A percentile compares a stretch with the other conserved stretches of the same genome.
Conservation (phyloP, 1,140 invertebrate genomes). For the Brachionus plicatilis region DNA sequence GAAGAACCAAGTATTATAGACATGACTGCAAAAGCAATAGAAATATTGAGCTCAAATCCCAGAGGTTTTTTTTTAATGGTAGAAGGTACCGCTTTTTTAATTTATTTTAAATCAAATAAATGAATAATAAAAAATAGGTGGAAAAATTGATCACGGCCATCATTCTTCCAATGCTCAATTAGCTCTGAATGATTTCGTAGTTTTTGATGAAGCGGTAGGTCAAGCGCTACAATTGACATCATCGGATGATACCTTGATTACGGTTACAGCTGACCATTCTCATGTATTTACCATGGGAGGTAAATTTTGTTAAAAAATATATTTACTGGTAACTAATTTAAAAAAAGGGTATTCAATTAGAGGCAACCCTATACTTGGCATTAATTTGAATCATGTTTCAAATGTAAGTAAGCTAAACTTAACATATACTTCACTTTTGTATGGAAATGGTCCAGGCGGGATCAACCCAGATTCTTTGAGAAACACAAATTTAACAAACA, state of each 20-base stretch:
- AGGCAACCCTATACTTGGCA: slow-evolving; percentile 44
- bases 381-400: neutral
- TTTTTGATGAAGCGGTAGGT: slow-evolving; percentile 66
- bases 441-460: slow-evolving; percentile 52
- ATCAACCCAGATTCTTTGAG: neutral
- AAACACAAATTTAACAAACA: slow-evolving; percentile 5
- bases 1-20: slow-evolving; percentile 65
- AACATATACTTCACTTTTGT: slow-evolving; percentile 52
- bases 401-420: neutral
- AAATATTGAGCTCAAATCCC: slow-evolving; percentile 69
- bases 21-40: slow-evolving; percentile 79
- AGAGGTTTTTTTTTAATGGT: slow-evolving; percentile 82
- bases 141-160: slow-evolving; percentile 75
- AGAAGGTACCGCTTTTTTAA: slow-evolving; percentile 63
- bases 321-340: neutral
- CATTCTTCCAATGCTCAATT: slow-evolving; percentile 71
- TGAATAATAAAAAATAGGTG: slow-evolving; percentile 57
- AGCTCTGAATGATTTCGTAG: slow-evolving; percentile 71
- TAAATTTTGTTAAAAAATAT: neutral
- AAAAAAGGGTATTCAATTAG: slow-evolving; percentile 41
- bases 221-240: neutral
- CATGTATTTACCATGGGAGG: slow-evolving; percentile 47
- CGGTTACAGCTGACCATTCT: slow-evolving; percentile 84
- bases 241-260: slow-evolving; percentile 67
- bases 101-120: neutral